Evolutionary conservation across 2,797 vertebrate genomes (phyloP), one percentile per base, ranked within the genome.

Genomic region (Tachyglossus aculeatus): DNA sequence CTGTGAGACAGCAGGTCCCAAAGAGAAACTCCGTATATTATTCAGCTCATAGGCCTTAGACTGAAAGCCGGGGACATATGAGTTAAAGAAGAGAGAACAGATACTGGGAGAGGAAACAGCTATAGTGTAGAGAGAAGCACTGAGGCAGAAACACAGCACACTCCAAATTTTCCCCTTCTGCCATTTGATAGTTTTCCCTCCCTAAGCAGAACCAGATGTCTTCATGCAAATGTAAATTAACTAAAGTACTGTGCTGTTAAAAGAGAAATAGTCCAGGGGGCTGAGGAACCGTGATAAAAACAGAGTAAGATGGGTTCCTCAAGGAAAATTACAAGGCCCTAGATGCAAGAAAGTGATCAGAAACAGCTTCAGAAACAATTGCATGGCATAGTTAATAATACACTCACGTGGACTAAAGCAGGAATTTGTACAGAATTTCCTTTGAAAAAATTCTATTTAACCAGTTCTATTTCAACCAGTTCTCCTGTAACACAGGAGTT

Each of bases 201-300:
- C n/a, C n/a, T n/a, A n/a, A n/a, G n/a, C n/a, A n/a, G n/a, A n/a
- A n/a, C n/a, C n/a, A n/a, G n/a, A n/a, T n/a, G n/a, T n/a, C n/a
- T n/a, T n/a, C n/a, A n/a, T n/a, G n/a, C n/a, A n/a, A n/a, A n/a
- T n/a, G 68, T 59, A 77, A 85, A 88, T 78, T 71, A 77, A 82
- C 74, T 77, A 58, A 66, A 68, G 60, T n/a, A n/a, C n/a, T n/a
- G n/a, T 64, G 67, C 64, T 58, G 74, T 41, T 57, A 39, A 56
- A 40, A 56, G 56, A 73, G 70, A 80, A 88, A 82, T 80, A 85
- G 80, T 78, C 82, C 78, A 74, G 74, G 67, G 83, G 78, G 74
- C 78, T 83, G 83, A 88, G 83, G 80, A 88, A 71, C 76, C 78
- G 83, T 67, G 58, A 69, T 82, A 86, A 83, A 67, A 85, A 74